These are phyloP conservation scores for Drymodes brunneopygia DNA, from an alignment of 2,113 vertebrate genomes.

Conservation along the genomic window DNA sequence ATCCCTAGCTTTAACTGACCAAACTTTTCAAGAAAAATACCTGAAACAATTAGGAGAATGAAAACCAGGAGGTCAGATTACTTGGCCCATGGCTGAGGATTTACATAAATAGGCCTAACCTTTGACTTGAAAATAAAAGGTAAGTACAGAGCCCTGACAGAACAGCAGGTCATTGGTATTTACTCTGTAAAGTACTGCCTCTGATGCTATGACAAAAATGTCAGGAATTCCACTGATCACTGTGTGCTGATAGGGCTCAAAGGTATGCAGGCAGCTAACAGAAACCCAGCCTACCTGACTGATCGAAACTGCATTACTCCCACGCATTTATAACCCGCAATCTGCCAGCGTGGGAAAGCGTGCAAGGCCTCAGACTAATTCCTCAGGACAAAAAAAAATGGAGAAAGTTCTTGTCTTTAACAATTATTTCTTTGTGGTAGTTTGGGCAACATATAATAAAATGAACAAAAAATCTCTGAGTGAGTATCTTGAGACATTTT, in stretches of 20 bases:
- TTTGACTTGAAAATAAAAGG: constrained; percentile 76
- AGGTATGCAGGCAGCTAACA: constrained; percentile 65
- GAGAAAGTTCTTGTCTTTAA: background rate
- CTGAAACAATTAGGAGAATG: constrained; percentile 75
- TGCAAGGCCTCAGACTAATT: constrained; percentile 26
- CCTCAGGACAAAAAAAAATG: background rate
- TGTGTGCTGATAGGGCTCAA: constrained; percentile 68
- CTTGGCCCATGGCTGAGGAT: constrained; percentile 71
- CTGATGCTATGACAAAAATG: constrained; percentile 76
- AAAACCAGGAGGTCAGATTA: constrained; percentile 74
- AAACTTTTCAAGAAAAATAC: constrained; percentile 73
- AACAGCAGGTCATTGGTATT: constrained; percentile 74
- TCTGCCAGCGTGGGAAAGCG: constrained; percentile 66
- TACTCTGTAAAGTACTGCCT: constrained; percentile 65
- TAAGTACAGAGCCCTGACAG: constrained; percentile 70
- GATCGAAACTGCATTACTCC: constrained; percentile 71
- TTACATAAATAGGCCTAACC: constrained; percentile 79
- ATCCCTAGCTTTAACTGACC: constrained; percentile 62
- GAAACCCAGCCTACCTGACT: constrained; percentile 71
- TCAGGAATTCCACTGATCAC: constrained; percentile 74
- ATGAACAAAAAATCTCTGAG: background rate
- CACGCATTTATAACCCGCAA: constrained; percentile 58
- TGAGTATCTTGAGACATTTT: background rate
- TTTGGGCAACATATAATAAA: background rate
- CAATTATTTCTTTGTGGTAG: background rate